Conservation (phyloP, 2,113 vertebrate species). For the Alligator sinensis region DNA sequence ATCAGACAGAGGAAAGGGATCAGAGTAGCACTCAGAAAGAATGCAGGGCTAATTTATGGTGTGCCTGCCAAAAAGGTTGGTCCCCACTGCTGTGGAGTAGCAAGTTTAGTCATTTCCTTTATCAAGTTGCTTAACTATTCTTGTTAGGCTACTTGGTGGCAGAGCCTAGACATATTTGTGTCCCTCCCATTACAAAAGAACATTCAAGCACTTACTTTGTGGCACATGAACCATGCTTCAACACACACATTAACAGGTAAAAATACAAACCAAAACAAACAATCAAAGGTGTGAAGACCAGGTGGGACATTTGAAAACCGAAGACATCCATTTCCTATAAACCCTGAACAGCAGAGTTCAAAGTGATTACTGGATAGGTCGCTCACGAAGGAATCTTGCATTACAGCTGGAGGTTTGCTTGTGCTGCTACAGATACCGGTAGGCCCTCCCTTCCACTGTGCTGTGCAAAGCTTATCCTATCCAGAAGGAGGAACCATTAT, state of each 20-base stretch:
- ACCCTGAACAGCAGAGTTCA: not conserved
- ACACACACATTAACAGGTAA: not conserved
- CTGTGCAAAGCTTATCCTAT: too few species aligned
- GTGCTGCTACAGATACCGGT: not conserved
- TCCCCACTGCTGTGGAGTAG: too few species aligned
- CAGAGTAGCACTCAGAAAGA: too few species aligned
- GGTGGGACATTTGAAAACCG: not conserved
- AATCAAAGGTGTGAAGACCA: not conserved
- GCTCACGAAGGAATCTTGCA: not conserved
- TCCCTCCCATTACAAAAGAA: not conserved
- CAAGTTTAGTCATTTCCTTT: not conserved
- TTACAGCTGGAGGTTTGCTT: not conserved
- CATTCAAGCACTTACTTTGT: not conserved
- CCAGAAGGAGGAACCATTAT: not conserved
- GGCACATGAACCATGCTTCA: not conserved
- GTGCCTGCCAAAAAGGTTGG: too few species aligned
- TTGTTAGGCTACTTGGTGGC: accelerated
- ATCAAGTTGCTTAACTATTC: not conserved
- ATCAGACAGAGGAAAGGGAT: too few species aligned
- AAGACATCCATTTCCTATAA: not conserved
- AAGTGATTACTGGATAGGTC: not conserved
- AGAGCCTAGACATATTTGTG: accelerated
- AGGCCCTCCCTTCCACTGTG: not conserved
- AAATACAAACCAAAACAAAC: accelerated
- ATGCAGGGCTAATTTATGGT: too few species aligned